These are phyloP conservation scores for Galbula dea DNA, from an alignment of 2,113 vertebrate species.

Conservation along the genomic window DNA sequence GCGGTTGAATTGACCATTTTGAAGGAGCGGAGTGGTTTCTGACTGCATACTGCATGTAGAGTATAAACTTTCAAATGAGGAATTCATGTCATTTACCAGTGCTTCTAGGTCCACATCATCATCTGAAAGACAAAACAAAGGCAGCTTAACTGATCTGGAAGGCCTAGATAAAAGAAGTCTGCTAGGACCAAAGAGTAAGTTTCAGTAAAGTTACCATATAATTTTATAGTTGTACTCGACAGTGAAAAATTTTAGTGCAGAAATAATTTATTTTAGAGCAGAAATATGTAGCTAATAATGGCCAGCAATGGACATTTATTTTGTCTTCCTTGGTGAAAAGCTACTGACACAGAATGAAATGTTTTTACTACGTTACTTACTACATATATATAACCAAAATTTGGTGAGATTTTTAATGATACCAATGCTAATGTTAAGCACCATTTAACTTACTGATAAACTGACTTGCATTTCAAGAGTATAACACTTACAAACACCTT, in stretches of 20 bases:
- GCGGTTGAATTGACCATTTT: slow-evolving; percentile 81
- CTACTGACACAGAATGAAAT: not conserved
- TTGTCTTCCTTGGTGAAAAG: not conserved
- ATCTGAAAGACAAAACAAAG: slow-evolving; percentile 72
- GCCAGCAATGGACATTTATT: not conserved
- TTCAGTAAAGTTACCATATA: not conserved
- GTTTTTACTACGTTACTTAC: not conserved
- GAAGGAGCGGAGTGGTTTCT: slow-evolving; percentile 82
- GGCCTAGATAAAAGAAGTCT: not conserved
- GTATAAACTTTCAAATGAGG: slow-evolving; percentile 88
- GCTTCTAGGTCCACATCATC: slow-evolving; percentile 92
- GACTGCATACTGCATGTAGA: slow-evolving; percentile 79
- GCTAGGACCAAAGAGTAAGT: not conserved
- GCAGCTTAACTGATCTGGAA: not conserved
- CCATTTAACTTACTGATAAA: not conserved
- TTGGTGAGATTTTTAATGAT: not conserved
- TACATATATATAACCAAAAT: not conserved
- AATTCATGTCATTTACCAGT: slow-evolving; percentile 93
- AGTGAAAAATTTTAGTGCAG: not conserved
- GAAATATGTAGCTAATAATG: not conserved
- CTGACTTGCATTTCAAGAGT: not conserved
- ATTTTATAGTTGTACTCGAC: not conserved
- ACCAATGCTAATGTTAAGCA: not conserved
- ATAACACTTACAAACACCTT: not conserved
- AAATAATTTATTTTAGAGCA: not conserved